Conservation (phyloP, 2,797 vertebrate species). For the Intellagama lesueurii region DNA sequence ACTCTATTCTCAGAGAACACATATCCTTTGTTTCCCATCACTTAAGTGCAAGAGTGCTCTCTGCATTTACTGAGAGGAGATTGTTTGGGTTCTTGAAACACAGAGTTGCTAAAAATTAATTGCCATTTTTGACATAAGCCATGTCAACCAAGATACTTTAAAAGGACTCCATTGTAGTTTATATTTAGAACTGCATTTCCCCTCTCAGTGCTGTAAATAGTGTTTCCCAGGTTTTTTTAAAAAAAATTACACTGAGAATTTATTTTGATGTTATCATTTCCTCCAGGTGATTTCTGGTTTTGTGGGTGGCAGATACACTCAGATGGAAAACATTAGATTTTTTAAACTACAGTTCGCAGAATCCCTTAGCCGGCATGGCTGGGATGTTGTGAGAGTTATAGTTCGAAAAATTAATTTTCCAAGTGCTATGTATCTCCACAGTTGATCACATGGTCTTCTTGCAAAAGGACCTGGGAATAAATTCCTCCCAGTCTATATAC, state of each 20-base stretch:
- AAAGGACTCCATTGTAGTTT: constrained; percentile 50
- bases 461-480: too few species aligned
- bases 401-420: too few species aligned
- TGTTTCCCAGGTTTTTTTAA: constrained; percentile 59
- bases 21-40: constrained; percentile 10
- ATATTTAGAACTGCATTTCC: constrained; percentile 60
- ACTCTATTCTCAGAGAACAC: background rate
- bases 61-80: background rate
- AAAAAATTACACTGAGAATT: constrained; percentile 34
- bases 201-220: constrained; percentile 47
- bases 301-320: constrained; percentile 11
- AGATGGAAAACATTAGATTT: too few species aligned
- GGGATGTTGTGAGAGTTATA: too few species aligned
- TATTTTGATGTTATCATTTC: constrained; percentile 60
- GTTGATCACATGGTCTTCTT: too few species aligned
- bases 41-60: constrained; percentile 1
- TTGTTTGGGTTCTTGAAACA: background rate
- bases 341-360: too few species aligned
- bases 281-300: constrained; percentile 47
- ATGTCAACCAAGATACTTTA: constrained; percentile 42
- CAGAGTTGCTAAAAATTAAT: constrained; percentile 34
- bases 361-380: too few species aligned
- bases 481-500: too few species aligned
- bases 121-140: constrained; percentile 43
- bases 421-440: too few species aligned